Base-by-base conservation (phyloP, 2,797 vertebrate genomes). In the Rhabdophis nuchalis region DNA sequence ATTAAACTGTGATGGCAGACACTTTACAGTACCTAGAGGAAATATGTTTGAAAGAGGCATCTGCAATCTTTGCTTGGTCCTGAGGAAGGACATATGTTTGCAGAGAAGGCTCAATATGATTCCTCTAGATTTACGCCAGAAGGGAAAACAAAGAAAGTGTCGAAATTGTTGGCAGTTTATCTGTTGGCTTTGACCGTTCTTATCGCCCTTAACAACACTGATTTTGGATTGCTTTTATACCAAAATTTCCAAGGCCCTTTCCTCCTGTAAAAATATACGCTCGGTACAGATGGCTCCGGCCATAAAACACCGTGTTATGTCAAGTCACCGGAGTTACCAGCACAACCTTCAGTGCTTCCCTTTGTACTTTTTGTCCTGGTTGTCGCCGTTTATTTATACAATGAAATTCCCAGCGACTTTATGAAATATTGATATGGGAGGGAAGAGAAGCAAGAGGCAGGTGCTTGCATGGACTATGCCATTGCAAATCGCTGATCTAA, bases 181-280 rank as follows among this genome's bases (percentile, higher is more conserved):
- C 16, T 29, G 29, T 60, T 64, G 60, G 41, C 90, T 95, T 89
- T 93, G 46, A 92, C 95, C 85, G 89, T 32, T 10, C 11, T 90
- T 0, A 2, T 0, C 56, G 86, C 91, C 53, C 1, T 50, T 6
- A 2, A 56, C 93, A 89, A 94, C 91, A 0, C 72, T 0, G 58
- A 94, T 94, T 95, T 86, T 0, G 95, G 1, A 64, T 72, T 29
- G 68, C 82, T 92, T 93, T 0, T 18, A 9, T 52, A 56, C 7
- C 58, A 1, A 93, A 95, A 93, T 86, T 54, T 91, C 91, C 95
- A 60, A 93, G 94, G 95, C 95, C 94, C 92, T 91, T 88, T 89
- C 92, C 95, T 95, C 92, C 89, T 90, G 0, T 0, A 90, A 93
- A 90, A 94, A 61, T 92, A 92, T 88, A 0, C 0, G 0, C 92